phyloP scores from a whole-genome alignment of 2,113 vertebrate genomes.

The Chaetodon trifascialis region DNA sequence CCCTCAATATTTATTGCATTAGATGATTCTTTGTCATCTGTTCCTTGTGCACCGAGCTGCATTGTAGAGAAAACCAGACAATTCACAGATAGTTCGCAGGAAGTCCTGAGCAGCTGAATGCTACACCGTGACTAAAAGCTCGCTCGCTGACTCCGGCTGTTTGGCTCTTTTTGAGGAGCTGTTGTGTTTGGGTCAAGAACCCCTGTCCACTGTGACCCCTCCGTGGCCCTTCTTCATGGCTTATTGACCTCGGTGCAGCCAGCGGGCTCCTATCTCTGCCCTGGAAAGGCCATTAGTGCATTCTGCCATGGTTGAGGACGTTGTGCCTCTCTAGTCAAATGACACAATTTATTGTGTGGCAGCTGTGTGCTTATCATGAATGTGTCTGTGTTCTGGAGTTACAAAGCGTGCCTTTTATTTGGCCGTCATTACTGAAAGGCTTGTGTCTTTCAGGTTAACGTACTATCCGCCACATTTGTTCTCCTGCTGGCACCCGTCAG shows the following conservation, averaged over 20 bases:
- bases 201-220: conserved; percentile 56
- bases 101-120: conserved; percentile 55
- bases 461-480: conserved; percentile 33
- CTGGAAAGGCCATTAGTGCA: conserved; percentile 49
- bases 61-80: conserved; percentile 7
- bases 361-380: conserved; percentile 47
- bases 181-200: conserved; percentile 48
- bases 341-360: conserved; percentile 41
- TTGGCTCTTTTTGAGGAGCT: conserved; percentile 19
- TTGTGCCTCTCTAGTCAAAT: conserved; percentile 30
- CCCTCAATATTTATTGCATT: not conserved
- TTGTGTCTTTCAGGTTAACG: conserved; percentile 33
- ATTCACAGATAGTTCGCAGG: conserved; percentile 13
- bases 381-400: conserved; percentile 29
- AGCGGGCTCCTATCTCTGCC: conserved; percentile 34
- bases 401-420: conserved; percentile 41
- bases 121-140: conserved; percentile 44
- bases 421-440: conserved; percentile 32
- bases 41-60: not conserved
- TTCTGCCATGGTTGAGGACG: conserved; percentile 10
- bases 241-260: conserved; percentile 55
- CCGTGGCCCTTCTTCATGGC: conserved; percentile 21
- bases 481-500: not conserved
- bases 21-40: not conserved
- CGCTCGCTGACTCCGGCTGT: conserved; percentile 30